Evolutionary conservation across 2,797 vertebrate genomes (phyloP), one percentile per base, ranked within the genome.

Genomic region (Nannoperca australis): DNA sequence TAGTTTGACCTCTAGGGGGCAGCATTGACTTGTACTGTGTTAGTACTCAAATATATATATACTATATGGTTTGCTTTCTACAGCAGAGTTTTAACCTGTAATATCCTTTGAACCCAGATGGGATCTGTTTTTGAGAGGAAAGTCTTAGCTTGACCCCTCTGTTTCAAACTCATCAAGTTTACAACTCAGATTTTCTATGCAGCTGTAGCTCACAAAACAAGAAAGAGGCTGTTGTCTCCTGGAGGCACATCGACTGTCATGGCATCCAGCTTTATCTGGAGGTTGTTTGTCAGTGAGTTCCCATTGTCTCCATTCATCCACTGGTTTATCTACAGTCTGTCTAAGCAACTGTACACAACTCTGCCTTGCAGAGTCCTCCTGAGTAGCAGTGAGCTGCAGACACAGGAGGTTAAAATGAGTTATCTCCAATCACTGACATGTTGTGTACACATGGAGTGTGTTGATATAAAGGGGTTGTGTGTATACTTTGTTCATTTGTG

Each of bases 1-100:
- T 32, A 18, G 18, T 83, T 34, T 83, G n/a, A 45, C 69, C 85
- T 75, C 10, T 50, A 89, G 91, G 75, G 81, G 87, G 85, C 75
- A 88, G 81, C 76, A 85, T 64, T 45, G 44, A 20, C 9, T 11
- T 78, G 3, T 24, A 13, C 13, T n/a, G 1, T 61, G 24, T 22
- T 51, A 20, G 7, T 20, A 4, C 44, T 62, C 20, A 24, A n/a
- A n/a, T n/a, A 27, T 27, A 27, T 27, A 27, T 27, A 27, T 27
- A 1, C 6, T 24, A 2, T 7, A 38, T 30, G 36, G 18, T 50
- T 58, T 1, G 3, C 8, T 3, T 15, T 5, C 22, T 27, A 10
- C 24, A 68, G 67, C 12, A 75, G 53, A 82, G 50, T 73, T 72
- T 72, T 47, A 45, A 44, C 14, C 3, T 71, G 36, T 7, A 73